Evolutionary conservation across 2,113 vertebrate species (phyloP).

Genomic region (Dasypus novemcinctus): DNA sequence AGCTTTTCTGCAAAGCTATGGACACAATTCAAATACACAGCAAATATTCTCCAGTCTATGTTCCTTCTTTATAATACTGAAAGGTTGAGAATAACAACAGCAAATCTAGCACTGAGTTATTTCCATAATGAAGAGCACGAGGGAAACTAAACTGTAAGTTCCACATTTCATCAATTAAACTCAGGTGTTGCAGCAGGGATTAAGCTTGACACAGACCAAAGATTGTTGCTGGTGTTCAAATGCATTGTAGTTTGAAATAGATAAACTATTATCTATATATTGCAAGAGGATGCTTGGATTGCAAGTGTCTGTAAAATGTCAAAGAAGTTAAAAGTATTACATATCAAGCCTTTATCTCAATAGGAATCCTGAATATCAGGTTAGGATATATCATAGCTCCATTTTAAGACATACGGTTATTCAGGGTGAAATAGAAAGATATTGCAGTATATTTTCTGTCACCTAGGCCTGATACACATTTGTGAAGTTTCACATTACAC

Average conservation of each 20-base stretch:
- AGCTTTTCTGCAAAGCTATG: constrained; percentile 19
- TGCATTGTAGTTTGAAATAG: not conserved
- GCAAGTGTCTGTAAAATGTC: not conserved
- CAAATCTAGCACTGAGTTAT: not conserved
- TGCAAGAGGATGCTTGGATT: not conserved
- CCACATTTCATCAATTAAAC: not conserved
- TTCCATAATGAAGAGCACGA: constrained; percentile 40
- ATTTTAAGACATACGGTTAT: not conserved
- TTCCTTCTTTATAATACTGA: constrained; percentile 18
- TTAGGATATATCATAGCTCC: not conserved
- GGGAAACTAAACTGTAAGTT: constrained; percentile 51
- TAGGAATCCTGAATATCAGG: constrained; percentile 20
- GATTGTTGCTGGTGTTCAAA: not conserved
- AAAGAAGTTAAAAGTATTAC: not conserved
- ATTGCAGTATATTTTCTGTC: not conserved
- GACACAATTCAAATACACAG: not conserved
- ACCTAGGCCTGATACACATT: not conserved
- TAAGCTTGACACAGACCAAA: not conserved
- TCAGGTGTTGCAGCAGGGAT: not conserved
- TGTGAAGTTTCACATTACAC: constrained; percentile 32
- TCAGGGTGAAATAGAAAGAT: not conserved
- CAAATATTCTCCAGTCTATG: not conserved
- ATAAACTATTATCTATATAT: not conserved
- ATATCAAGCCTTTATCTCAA: not conserved
- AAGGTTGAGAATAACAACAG: constrained; percentile 45